Conservation (phyloP, 2,888 invertebrate species). For the Caenorhabditis sp. region DNA sequence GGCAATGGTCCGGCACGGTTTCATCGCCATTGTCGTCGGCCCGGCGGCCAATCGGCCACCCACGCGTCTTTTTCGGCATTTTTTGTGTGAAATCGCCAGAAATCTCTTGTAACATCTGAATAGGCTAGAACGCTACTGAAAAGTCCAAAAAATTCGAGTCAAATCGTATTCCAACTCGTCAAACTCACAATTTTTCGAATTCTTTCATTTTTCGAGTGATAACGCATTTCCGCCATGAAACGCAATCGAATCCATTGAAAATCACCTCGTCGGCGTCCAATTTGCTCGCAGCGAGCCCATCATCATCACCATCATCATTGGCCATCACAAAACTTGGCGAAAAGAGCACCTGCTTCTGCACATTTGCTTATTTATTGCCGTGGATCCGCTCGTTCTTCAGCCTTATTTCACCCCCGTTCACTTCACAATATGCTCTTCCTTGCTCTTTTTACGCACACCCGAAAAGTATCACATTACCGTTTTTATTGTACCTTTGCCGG, state of each 20-base stretch:
- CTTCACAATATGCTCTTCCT: conserved; percentile 9
- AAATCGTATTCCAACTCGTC: no score
- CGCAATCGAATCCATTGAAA: neutral
- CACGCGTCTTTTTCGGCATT: no score
- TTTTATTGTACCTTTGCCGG: neutral
- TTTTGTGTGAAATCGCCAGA: conserved; percentile 24
- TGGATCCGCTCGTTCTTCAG: conserved; percentile 25
- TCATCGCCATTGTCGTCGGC: conserved; percentile 42
- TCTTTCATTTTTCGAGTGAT: no score
- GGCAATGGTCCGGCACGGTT: conserved; percentile 48
- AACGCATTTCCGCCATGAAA: no score
- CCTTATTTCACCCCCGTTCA: conserved; percentile 23
- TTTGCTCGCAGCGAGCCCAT: conserved; percentile 30
- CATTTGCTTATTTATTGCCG: conserved; percentile 55
- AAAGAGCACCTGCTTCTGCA: conserved; percentile 50
- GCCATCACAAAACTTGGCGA: conserved; percentile 27
- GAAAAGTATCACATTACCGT: neutral
- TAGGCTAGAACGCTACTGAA: no score
- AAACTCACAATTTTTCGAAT: no score
- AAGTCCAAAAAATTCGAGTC: no score
- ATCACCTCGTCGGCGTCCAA: conserved; percentile 15
- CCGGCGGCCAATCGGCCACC: neutral
- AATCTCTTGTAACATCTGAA: no score
- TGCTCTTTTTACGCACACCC: neutral
- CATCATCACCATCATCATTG: conserved; percentile 20